Conservation (phyloP, 2,113 vertebrate genomes). For the Leptodactylus fuscus region DNA sequence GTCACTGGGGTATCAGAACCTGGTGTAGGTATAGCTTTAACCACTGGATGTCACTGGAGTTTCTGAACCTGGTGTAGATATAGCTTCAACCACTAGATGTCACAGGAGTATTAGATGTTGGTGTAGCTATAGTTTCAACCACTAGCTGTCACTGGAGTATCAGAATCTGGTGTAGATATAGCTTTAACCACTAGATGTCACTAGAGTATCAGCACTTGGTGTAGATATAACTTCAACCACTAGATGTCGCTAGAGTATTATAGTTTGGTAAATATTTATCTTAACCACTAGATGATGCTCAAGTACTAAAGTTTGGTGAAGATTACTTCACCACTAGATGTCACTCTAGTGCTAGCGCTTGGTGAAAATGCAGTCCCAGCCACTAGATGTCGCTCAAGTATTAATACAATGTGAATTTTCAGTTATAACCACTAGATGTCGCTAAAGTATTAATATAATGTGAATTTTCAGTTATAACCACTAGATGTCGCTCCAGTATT, state of each 20-base stretch:
- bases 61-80: not conserved
- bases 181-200: too few species aligned
- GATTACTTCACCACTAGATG: not conserved
- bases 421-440: not conserved
- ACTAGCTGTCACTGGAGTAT: too few species aligned
- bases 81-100: not conserved
- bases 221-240: not conserved
- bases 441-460: not conserved
- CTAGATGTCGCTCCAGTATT: not conserved
- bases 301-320: not conserved
- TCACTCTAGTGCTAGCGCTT: not conserved
- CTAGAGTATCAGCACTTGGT: not conserved
- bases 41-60: not conserved
- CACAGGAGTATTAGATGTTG: not conserved
- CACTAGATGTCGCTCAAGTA: not conserved
- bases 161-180: too few species aligned
- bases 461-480: not conserved
- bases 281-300: not conserved
- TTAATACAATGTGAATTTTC: not conserved
- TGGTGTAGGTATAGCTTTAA: not conserved
- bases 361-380: not conserved
- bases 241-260: not conserved
- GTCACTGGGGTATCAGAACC: not conserved
- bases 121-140: too few species aligned
- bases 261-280: not conserved